A percentile compares a stretch with the other conserved stretches of the same genome.
phyloP scores from a whole-genome alignment of 2,113 vertebrate species.

The Pseudopodoces humilis region DNA sequence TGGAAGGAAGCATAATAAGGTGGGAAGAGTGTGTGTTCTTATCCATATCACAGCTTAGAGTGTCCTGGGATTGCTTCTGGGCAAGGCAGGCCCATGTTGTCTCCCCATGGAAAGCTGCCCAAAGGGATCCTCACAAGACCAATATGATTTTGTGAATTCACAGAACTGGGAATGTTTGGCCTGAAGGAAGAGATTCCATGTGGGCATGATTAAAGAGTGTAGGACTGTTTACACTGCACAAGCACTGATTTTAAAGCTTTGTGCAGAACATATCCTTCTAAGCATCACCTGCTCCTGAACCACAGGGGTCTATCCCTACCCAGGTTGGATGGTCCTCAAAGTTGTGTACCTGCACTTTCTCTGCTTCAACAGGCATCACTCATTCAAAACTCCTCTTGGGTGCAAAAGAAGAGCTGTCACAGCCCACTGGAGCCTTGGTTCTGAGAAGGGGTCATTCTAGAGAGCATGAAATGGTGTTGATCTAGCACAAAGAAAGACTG shows the following conservation, averaged over 20 bases:
- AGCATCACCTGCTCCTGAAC: background rate
- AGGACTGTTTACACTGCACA: background rate
- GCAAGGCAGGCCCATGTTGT: background rate
- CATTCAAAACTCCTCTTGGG: background rate
- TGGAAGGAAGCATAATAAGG: background rate
- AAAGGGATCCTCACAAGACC: background rate
- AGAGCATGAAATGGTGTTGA: background rate
- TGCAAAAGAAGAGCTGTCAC: background rate
- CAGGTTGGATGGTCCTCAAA: background rate
- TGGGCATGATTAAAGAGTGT: background rate
- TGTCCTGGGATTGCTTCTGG: background rate
- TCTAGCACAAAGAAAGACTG: background rate
- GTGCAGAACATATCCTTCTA: background rate
- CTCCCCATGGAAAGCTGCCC: background rate
- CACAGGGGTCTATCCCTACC: background rate
- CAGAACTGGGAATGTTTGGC: background rate
- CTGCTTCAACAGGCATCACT: background rate
- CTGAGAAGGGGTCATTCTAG: background rate
- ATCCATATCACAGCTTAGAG: accelerated
- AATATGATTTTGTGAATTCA: background rate
- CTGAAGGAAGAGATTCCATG: background rate
- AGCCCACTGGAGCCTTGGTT: background rate
- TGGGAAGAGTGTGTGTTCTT: background rate
- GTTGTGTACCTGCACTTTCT: background rate
- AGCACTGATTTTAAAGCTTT: background rate